Evolutionary conservation across 2,888 invertebrate genomes (phyloP), one percentile per base, ranked within the genome.

Genomic region (Parasteatoda lunata): DNA sequence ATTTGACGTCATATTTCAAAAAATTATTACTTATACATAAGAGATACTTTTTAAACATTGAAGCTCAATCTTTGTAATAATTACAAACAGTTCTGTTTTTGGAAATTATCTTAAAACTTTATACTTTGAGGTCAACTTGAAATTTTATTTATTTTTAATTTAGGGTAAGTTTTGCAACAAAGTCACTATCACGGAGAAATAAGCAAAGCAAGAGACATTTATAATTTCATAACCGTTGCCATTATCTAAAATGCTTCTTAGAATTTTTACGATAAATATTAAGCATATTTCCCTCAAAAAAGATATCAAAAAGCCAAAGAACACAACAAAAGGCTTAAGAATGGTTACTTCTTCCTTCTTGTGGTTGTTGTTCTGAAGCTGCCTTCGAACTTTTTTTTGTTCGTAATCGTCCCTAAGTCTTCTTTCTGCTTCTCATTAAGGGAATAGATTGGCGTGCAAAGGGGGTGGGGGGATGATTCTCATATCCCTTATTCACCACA

Each of bases 401-500:
- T 54, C 64, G 64, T 85, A 85, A 80, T 85, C 80, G 79, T 80
- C 70, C 80, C 75, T 69, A 69, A 79, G 73, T 69, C 73, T 79
- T 80, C 80, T 80, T 66, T 52, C 65, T 59, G 59, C 59, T 59
- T 76, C 80, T 85, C 85, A 85, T 85, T 85, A 85, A 84, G 85
- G 66, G 77, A 80, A 80, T 80, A 85, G 85, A 85, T 85, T 85
- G 80, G 66, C 5, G 59, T 9, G 13, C 13, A 30, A 30, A 54
- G 49, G 69, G 71, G 49, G 69, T 48, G 72, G 65, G 75, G 77
- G 69, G 45, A 54, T 45, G 49, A 15, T 45, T 30, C 51, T 59
- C 47, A 59, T 64, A 75, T 79, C 84, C 84, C 84, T 84, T 73
- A 84, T 79, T 78, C 79, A 69, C 85, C 76, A 85, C 85, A 77